phyloP scores from a whole-genome alignment of 2,797 vertebrate genomes.

The Lacerta agilis region DNA sequence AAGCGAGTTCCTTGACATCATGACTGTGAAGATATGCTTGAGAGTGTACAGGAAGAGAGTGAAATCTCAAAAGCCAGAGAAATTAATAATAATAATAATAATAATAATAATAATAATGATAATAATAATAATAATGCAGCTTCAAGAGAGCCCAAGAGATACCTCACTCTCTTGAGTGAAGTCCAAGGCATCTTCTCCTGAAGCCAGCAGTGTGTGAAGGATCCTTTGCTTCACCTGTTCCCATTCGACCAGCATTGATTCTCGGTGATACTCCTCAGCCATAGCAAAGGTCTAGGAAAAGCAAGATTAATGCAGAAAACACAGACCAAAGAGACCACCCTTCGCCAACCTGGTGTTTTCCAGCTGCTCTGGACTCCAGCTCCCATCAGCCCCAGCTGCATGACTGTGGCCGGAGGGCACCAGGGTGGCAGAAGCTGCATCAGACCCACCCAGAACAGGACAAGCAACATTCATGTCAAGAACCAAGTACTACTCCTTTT shows the following conservation, averaged over 20 bases:
- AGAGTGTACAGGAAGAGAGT: neutral
- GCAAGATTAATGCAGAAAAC: constrained; percentile 19
- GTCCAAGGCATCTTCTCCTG: constrained; percentile 95
- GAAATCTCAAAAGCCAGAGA: neutral
- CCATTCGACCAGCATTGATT: constrained; percentile 99
- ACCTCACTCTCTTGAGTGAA: constrained; percentile 98
- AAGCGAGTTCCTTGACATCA: neutral
- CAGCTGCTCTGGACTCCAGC: neutral
- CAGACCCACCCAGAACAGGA: too few species aligned
- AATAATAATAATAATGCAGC: too few species aligned
- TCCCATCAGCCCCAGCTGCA: neutral
- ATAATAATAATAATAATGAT: too few species aligned
- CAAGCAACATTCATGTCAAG: too few species aligned
- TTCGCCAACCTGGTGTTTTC: neutral
- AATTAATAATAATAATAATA: too few species aligned
- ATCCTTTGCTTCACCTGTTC: constrained; percentile 98
- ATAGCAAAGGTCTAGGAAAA: constrained; percentile 89
- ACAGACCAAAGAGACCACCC: neutral
- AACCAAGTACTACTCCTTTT: neutral
- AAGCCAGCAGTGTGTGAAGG: constrained; percentile 93
- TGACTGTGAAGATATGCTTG: neutral
- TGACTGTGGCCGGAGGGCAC: neutral
- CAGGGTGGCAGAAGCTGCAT: too few species aligned
- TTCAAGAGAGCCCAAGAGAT: constrained; percentile 22
- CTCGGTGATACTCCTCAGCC: constrained; percentile 97